A percentile compares a stretch with the other conserved stretches of the same genome.
These are phyloP conservation scores for Ochotona curzoniae DNA, from an alignment of 2,113 vertebrate species.

Conservation along the genomic window DNA sequence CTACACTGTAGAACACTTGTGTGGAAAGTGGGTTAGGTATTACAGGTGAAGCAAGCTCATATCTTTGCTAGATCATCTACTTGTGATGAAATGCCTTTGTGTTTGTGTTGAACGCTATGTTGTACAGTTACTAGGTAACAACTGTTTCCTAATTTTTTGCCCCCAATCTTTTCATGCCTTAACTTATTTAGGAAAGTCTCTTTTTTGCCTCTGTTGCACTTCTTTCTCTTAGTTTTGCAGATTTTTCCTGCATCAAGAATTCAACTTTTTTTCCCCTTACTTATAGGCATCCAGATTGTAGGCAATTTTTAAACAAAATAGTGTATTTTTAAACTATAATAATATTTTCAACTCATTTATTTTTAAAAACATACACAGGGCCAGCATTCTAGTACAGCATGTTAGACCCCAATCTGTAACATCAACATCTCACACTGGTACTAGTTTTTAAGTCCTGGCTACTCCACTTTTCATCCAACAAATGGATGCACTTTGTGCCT, in stretches of 20 bases:
- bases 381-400: too few species aligned
- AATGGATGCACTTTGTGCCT: too few species aligned
- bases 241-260: neutral
- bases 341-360: neutral
- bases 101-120: neutral
- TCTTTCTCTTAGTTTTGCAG: neutral
- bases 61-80: neutral
- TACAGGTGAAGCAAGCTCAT: neutral
- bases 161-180: neutral
- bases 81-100: neutral
- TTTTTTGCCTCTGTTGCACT: accelerated
- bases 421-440: too few species aligned
- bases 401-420: too few species aligned
- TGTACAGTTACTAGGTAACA: neutral
- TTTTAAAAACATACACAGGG: neutral
- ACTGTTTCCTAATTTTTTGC: neutral
- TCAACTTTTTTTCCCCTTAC: neutral
- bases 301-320: neutral
- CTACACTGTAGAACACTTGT: neutral
- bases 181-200: neutral
- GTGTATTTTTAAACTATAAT: neutral
- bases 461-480: too few species aligned
- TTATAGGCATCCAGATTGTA: neutral
- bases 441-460: too few species aligned
- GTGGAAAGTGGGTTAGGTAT: neutral